Base-by-base conservation (phyloP, 2,113 vertebrate species). In the Cheilinus undulatus region DNA sequence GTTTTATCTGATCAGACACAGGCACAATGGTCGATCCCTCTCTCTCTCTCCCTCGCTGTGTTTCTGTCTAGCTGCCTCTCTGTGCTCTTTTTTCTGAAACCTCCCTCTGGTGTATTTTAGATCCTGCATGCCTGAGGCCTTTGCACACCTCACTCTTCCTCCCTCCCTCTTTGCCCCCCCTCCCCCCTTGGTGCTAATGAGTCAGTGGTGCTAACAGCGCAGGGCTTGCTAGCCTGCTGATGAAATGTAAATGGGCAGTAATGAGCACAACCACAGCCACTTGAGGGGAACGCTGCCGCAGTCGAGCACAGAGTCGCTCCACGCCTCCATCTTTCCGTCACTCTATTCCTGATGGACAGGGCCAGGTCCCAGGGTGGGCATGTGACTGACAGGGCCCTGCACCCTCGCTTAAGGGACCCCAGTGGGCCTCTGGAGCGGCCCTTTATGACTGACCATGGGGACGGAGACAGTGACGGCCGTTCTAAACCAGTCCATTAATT, bases 191-290 rank as follows among this genome's bases (percentile, higher is more conserved):
- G 71, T 76, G 68, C 83, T 85, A 90, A 90, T 88, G 86, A 91
- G 72, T 82, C 43, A 12, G 58, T 56, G 73, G 95, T 66, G 84
- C 86, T 89, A 90, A 85, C 85, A 59, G 82, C 17, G 69, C 66
- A 38, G 51, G 77, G 84, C 85, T 86, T 88, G 85, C 95, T 96
- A 94, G 95, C 95, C 92, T 90, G 92, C 94, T 95, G 95, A 96
- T 95, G 95, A 96, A 95, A 97, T 96, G 96, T 95, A 96, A 97
- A 96, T 96, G 95, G 94, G 90, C 95, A 95, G 94, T 95, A 95
- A 96, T 94, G 94, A 96, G 94, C 92, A 93, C 93, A 95, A 93
- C 95, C 93, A 94, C 91, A 92, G 94, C 92, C 95, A 90, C 95
- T 89, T 86, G 95, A 95, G 96, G 89, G 83, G 69, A 92, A 88